Conservation (phyloP, 2,113 vertebrate species). For the Hypomesus transpacificus region DNA sequence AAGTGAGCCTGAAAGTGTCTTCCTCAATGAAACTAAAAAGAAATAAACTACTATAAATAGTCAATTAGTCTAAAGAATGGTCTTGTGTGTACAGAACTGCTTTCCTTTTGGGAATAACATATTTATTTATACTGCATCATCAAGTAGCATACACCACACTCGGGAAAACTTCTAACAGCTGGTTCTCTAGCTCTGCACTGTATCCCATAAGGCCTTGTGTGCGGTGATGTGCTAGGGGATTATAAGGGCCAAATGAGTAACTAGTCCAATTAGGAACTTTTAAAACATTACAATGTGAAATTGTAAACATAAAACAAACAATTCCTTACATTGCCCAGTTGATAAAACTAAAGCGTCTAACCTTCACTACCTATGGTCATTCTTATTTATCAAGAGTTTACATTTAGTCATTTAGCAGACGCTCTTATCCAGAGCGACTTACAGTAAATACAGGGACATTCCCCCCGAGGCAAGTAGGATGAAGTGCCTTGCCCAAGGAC, state of each 20-base stretch:
- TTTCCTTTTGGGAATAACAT: constrained; percentile 53
- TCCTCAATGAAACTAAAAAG: no score
- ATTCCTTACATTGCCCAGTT: constrained; percentile 53
- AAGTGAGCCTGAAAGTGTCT: no score
- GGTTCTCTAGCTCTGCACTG: constrained; percentile 47
- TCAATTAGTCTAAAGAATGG: constrained; percentile 61
- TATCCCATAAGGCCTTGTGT: constrained; percentile 55
- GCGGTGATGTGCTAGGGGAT: constrained; percentile 59
- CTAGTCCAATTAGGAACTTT: constrained; percentile 69
- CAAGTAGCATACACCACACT: constrained; percentile 39
- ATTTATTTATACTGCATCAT: constrained; percentile 58
- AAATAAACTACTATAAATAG: constrained; percentile 18
- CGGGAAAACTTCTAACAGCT: constrained; percentile 64
- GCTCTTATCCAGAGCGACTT: no score
- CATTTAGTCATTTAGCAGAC: no score
- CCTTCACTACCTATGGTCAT: no score
- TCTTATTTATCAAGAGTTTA: no score
- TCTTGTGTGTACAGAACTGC: constrained; percentile 57
- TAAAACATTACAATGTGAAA: constrained; percentile 67
- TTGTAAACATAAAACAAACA: constrained; percentile 53
- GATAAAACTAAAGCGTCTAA: no score
- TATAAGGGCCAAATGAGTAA: constrained; percentile 64
- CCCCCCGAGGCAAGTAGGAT: no score
- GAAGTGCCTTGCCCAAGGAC: no score
- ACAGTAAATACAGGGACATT: no score